Percentiles rank a stretch among this genome's conserved stretches.
phyloP scores from a whole-genome alignment of 2,888 invertebrate species.

The Hoplodrina ambigua region DNA sequence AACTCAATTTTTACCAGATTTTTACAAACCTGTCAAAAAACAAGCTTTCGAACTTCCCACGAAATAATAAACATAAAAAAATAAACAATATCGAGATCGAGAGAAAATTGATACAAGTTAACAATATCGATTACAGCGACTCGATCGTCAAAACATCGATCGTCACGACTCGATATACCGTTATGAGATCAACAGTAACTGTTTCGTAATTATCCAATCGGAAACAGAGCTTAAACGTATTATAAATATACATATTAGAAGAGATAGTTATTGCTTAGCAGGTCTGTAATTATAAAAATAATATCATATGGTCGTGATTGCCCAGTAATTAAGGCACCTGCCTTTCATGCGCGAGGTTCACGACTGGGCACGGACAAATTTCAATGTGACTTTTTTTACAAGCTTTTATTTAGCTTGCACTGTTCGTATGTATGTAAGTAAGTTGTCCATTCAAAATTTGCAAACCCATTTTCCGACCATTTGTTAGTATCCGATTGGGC shows the following conservation, averaged over 20 bases:
- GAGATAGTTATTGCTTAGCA: slow-evolving; percentile 1
- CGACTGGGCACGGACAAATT: no score
- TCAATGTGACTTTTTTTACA: no score
- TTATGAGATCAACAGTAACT: slow-evolving; percentile 41
- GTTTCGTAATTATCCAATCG: slow-evolving; percentile 45
- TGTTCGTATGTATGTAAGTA: no score
- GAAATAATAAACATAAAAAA: slow-evolving; percentile 23
- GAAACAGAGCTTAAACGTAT: slow-evolving; percentile 20
- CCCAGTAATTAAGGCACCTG: no score
- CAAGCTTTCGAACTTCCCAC: slow-evolving; percentile 31
- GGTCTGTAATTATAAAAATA: slow-evolving; percentile 17
- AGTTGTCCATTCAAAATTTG: no score
- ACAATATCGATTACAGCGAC: slow-evolving; percentile 56
- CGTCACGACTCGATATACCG: slow-evolving; percentile 57
- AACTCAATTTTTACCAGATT: background rate
- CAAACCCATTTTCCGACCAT: no score
- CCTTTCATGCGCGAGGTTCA: no score
- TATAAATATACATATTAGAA: slow-evolving; percentile 22
- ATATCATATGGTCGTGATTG: no score
- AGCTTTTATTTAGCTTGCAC: no score
- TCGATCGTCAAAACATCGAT: slow-evolving; percentile 31
- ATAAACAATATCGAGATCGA: slow-evolving; percentile 21
- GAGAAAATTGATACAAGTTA: slow-evolving; percentile 57
- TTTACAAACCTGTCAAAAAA: background rate
- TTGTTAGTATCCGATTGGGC: no score